phyloP scores from a whole-genome alignment of 2,113 vertebrate species.

The Cyanoramphus novaezelandiae region DNA sequence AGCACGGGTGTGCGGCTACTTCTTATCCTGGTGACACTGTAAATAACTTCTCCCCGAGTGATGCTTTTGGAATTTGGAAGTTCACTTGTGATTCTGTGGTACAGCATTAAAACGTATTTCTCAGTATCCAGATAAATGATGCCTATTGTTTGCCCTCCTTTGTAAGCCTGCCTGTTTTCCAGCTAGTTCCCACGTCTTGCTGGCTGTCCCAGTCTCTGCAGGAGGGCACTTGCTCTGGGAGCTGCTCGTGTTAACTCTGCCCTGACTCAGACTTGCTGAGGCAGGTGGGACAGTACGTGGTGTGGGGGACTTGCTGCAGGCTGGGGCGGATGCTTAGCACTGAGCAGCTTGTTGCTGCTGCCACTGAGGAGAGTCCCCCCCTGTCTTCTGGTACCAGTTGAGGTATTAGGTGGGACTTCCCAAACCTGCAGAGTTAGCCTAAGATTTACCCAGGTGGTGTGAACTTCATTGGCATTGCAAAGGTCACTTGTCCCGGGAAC shows the following conservation, averaged over 20 bases:
- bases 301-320: neutral
- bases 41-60: neutral
- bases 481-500: neutral
- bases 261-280: neutral
- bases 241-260: neutral
- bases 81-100: constrained; percentile 55
- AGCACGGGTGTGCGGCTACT: neutral
- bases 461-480: neutral
- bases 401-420: neutral
- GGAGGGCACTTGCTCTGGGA: neutral
- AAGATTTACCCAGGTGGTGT: neutral
- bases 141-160: neutral
- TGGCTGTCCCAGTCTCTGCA: neutral
- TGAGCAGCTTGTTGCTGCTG: neutral
- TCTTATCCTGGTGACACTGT: constrained; percentile 7
- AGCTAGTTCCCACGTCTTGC: neutral
- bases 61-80: constrained; percentile 2
- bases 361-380: neutral
- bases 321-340: neutral
- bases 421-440: neutral
- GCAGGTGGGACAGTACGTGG: rapidly evolving
- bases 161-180: neutral
- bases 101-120: constrained; percentile 27
- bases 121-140: constrained; percentile 48
- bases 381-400: neutral